phyloP scores from a whole-genome alignment of 1,140 invertebrate species.

The Bombus waltoni region DNA sequence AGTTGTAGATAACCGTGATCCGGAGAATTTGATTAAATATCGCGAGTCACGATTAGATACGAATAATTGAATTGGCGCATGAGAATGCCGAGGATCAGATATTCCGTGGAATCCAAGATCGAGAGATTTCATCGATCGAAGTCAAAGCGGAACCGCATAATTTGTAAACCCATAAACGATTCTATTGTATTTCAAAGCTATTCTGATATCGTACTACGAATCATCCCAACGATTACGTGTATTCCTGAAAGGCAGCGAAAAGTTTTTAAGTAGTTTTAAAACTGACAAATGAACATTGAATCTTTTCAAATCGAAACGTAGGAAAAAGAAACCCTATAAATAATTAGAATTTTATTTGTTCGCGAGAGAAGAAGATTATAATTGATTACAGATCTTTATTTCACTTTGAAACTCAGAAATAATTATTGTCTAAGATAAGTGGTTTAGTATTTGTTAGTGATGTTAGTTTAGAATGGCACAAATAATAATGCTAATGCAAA shows the following conservation, averaged over 20 bases:
- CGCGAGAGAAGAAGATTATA: no score
- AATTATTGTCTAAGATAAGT: background rate
- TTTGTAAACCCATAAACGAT: background rate
- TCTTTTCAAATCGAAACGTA: background rate
- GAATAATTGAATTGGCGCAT: background rate
- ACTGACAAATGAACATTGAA: no score
- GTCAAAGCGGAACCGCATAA: background rate
- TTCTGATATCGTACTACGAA: background rate
- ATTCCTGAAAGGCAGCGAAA: background rate
- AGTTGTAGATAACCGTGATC: no score
- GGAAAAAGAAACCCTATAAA: background rate
- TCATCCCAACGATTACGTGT: background rate
- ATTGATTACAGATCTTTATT: no score
- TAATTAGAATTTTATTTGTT: no score
- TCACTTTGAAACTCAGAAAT: no score
- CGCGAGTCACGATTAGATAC: background rate
- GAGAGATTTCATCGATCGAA: background rate
- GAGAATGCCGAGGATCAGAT: background rate
- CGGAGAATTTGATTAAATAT: background rate
- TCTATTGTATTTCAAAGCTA: background rate
- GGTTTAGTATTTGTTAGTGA: no score
- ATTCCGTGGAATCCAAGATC: background rate
- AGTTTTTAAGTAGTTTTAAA: no score
- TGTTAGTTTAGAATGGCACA: background rate
- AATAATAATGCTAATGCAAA: background rate